Conservation (phyloP, 2,113 vertebrate genomes). For the Corvus moneduloides region DNA sequence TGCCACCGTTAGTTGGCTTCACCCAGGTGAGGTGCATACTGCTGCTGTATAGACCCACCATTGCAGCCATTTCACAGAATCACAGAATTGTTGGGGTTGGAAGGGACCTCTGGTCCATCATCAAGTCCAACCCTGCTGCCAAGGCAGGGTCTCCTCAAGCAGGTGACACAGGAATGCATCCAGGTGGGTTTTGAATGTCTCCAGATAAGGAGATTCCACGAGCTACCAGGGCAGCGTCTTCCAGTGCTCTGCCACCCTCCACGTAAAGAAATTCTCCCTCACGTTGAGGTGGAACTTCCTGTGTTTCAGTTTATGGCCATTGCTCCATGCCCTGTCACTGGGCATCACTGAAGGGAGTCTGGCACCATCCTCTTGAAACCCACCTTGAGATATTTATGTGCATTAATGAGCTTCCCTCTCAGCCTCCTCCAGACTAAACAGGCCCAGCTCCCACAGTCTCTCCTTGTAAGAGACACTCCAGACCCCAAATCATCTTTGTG, state of each 20-base stretch:
- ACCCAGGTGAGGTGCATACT: background rate
- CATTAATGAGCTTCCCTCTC: background rate
- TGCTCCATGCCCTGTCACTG: background rate
- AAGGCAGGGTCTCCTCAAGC: rapidly evolving
- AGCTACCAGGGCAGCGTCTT: background rate
- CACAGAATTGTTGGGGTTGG: background rate
- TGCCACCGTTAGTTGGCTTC: background rate
- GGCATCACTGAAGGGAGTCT: background rate
- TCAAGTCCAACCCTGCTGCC: too few species aligned
- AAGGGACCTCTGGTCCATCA: background rate
- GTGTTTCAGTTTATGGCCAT: background rate
- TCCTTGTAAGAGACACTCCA: background rate
- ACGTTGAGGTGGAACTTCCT: background rate
- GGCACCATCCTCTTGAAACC: background rate
- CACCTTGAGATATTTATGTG: background rate
- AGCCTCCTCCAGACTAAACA: background rate
- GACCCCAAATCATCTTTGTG: background rate
- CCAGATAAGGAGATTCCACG: rapidly evolving
- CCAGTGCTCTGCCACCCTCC: background rate
- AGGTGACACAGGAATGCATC: background rate
- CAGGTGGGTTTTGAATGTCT: background rate
- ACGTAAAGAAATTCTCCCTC: background rate
- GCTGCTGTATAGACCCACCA: background rate
- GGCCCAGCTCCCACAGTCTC: background rate
- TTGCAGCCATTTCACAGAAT: background rate